Percentiles rank a stretch among this genome's conserved stretches.
These are phyloP conservation scores for Eufriesea mexicana DNA, from an alignment of 1,140 invertebrate genomes.

Conservation along the genomic window DNA sequence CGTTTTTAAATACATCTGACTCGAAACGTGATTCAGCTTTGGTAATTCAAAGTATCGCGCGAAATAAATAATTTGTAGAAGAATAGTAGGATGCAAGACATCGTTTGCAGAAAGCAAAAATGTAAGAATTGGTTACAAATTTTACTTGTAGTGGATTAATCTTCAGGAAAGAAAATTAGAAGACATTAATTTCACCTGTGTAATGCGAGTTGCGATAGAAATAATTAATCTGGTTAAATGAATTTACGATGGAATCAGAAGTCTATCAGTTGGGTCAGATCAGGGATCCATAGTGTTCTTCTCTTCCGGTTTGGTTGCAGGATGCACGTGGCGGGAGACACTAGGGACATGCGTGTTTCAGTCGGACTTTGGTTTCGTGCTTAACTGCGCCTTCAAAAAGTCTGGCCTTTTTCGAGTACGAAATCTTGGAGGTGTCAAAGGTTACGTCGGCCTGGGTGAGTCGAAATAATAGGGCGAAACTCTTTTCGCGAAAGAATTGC, in stretches of 20 bases:
- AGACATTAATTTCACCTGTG: no score
- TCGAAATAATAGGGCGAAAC: conserved; percentile 57
- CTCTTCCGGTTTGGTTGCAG: conserved; percentile 79
- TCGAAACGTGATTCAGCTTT: no score
- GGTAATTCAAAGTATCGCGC: no score
- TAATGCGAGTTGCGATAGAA: no score
- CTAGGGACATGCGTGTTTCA: conserved; percentile 90
- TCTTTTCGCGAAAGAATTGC: background rate
- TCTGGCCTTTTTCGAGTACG: conserved; percentile 93
- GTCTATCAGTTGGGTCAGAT: conserved; percentile 23
- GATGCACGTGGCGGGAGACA: conserved; percentile 80
- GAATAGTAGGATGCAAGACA: no score
- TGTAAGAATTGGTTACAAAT: no score
- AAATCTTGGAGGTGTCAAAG: conserved; percentile 94
- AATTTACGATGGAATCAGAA: background rate
- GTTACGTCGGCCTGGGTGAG: conserved; percentile 92
- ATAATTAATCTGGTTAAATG: no score
- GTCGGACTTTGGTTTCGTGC: conserved; percentile 92
- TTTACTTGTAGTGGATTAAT: no score
- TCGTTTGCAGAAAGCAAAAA: no score
- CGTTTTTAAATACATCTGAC: background rate
- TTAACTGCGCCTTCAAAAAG: conserved; percentile 95
- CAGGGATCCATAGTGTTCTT: conserved; percentile 62
- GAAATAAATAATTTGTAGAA: no score
- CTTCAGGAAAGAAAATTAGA: no score